These are phyloP conservation scores for Tragulus kanchil DNA, from an alignment of 2,113 vertebrate genomes.

Conservation along the genomic window DNA sequence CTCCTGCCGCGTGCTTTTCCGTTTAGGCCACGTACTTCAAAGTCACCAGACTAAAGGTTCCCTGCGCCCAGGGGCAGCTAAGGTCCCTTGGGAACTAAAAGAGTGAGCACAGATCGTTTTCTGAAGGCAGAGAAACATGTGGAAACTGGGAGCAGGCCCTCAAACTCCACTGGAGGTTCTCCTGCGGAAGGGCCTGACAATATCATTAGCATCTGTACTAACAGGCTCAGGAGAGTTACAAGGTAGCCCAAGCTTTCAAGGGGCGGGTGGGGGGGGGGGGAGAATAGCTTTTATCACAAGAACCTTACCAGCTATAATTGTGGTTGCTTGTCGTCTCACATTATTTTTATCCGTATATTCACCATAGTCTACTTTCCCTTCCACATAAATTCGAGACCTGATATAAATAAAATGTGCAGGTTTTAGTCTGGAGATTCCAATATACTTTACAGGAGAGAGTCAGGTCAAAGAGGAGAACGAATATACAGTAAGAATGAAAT, in stretches of 20 bases:
- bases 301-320: conserved; percentile 95
- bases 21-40: not conserved
- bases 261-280: too few relatives aligned
- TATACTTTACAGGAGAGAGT: not conserved
- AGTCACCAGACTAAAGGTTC: not conserved
- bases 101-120: not conserved
- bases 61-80: not conserved
- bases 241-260: not conserved
- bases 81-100: not conserved
- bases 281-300: not conserved
- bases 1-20: not conserved
- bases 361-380: conserved; percentile 98
- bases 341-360: conserved; percentile 98
- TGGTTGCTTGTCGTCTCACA: conserved; percentile 96
- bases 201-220: not conserved
- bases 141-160: not conserved
- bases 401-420: conserved; percentile 40
- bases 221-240: not conserved
- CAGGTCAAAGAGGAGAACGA: not conserved
- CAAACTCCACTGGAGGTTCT: not conserved
- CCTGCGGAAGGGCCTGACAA: not conserved
- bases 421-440: conserved; percentile 45
- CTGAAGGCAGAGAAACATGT: not conserved
- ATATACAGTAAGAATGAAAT: not conserved
- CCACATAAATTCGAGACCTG: conserved; percentile 94